phyloP scores from a whole-genome alignment of 92 coral and sea anemone genomes.

The Phenganax stokvisi region DNA sequence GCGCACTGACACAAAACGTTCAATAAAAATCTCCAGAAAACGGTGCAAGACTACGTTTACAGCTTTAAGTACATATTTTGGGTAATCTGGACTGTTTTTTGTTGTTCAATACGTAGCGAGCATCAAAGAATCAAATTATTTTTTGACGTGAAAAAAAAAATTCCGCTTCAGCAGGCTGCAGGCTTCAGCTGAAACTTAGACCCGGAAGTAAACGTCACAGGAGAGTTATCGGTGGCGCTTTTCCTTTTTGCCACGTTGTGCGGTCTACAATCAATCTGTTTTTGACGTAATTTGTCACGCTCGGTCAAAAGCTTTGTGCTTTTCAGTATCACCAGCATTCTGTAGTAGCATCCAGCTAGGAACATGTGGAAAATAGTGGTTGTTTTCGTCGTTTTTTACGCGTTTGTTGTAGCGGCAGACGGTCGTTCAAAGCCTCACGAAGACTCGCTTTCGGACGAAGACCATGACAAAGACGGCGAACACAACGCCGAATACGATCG shows the following conservation, averaged over 20 bases:
- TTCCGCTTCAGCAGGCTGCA: too few relatives aligned
- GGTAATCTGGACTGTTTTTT: too few relatives aligned
- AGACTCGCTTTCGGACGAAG: constrained; percentile 66
- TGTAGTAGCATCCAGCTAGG: not conserved
- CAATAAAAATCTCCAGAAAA: too few relatives aligned
- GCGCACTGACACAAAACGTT: too few relatives aligned
- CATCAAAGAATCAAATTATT: too few relatives aligned
- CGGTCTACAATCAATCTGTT: not conserved
- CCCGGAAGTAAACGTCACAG: not conserved
- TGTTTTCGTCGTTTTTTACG: constrained; percentile 12
- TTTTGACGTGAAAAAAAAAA: too few relatives aligned
- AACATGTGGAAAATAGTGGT: constrained; percentile 21
- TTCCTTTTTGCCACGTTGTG: constrained; percentile 18
- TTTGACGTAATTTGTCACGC: not conserved
- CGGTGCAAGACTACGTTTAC: too few relatives aligned
- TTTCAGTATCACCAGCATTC: not conserved
- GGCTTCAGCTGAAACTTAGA: not conserved
- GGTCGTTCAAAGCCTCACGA: constrained; percentile 54
- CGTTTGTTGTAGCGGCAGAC: constrained; percentile 31
- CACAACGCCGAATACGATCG: constrained; percentile 87
- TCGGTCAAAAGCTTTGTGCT: constrained; percentile 29
- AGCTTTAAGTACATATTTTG: too few relatives aligned
- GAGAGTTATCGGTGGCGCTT: not conserved
- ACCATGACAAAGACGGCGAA: constrained; percentile 69
- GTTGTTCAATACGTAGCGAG: too few relatives aligned